phyloP scores from a whole-genome alignment of 2,888 invertebrate genomes.

The Aleiodes alternator region DNA sequence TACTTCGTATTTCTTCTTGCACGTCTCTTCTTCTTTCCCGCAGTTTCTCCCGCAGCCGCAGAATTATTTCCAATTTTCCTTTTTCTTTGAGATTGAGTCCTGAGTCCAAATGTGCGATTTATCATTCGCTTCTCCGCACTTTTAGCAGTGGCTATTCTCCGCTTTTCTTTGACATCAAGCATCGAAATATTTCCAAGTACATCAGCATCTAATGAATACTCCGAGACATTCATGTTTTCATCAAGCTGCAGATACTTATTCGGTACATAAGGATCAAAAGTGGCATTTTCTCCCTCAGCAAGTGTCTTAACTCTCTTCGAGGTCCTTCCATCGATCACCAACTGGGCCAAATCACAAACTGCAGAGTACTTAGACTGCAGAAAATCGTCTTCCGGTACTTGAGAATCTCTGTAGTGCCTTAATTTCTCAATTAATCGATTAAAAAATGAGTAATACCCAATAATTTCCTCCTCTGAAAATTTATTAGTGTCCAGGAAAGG shows the following conservation, averaged over 20 bases:
- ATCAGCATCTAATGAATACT: not conserved
- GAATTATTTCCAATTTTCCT: too few relatives aligned
- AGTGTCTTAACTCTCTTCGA: not conserved
- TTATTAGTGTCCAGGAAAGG: not conserved
- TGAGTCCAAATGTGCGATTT: too few relatives aligned
- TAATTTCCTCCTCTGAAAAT: not conserved
- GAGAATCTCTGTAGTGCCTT: not conserved
- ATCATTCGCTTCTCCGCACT: too few relatives aligned
- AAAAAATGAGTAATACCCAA: slow-evolving; percentile 2
- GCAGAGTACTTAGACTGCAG: not conserved
- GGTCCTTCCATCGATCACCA: not conserved
- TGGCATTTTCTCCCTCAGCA: not conserved
- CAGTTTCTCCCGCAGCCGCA: too few relatives aligned
- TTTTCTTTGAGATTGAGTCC: too few relatives aligned
- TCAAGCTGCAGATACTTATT: not conserved
- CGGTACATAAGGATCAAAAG: not conserved
- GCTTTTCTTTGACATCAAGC: not conserved
- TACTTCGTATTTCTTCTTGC: too few relatives aligned
- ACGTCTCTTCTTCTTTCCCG: too few relatives aligned
- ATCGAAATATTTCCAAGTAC: not conserved
- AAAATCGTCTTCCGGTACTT: not conserved
- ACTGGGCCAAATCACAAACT: not conserved
- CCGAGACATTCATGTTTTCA: not conserved
- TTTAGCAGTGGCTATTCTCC: not conserved
- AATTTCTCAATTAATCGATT: not conserved